These are phyloP conservation scores for Nycticorax nycticorax DNA, from an alignment of 2,113 vertebrate species.

Conservation along the genomic window DNA sequence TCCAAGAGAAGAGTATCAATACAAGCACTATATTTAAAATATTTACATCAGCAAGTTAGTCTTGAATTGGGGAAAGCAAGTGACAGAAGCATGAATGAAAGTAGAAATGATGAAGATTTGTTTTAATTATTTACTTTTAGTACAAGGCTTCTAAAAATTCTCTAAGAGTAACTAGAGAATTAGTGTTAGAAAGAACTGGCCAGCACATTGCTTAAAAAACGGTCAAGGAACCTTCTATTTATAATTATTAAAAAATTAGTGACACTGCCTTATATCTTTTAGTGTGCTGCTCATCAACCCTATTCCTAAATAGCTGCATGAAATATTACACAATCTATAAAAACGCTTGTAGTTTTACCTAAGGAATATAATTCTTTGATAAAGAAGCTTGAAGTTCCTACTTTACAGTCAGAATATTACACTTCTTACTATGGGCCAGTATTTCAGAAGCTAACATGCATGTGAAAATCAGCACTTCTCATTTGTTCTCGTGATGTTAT, in stretches of 20 bases:
- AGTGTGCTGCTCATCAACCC: not conserved
- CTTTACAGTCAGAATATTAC: not conserved
- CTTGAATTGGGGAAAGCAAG: not conserved
- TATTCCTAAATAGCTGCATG: not conserved
- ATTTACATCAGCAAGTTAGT: not conserved
- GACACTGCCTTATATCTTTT: not conserved
- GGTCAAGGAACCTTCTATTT: not conserved
- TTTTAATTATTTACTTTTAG: not conserved
- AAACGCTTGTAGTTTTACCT: not conserved
- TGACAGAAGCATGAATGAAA: not conserved
- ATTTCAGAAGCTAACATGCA: not conserved
- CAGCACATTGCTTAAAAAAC: not conserved
- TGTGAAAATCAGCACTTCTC: not conserved
- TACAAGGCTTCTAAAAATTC: not conserved
- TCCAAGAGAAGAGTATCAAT: not conserved
- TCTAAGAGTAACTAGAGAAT: not conserved
- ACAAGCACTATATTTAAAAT: not conserved
- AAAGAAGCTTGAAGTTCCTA: not conserved
- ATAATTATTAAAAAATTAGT: not conserved
- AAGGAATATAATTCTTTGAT: not conserved
- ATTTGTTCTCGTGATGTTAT: not conserved
- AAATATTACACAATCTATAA: not conserved
- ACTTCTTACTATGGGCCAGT: not conserved
- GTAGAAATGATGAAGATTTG: not conserved
- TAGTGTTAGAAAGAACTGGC: not conserved